Percentiles rank a stretch among this genome's conserved stretches.
Evolutionary conservation across 1,140 invertebrate species (phyloP).

Genomic region (Calliopsis andreniformis): DNA sequence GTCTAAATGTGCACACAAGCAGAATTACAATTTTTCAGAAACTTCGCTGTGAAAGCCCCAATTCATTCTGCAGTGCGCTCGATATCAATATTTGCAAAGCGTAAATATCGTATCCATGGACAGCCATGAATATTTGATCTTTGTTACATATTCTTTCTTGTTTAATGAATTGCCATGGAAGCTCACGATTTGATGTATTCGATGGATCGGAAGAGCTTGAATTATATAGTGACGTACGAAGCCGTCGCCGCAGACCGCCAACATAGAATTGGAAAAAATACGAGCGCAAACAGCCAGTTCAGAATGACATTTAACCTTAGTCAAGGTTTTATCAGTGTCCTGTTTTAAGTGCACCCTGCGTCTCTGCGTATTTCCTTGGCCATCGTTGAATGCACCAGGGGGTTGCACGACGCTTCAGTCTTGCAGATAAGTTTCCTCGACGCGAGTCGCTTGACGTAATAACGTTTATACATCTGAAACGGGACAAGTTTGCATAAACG

Average conservation of each 20-base stretch:
- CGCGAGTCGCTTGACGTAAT: background rate
- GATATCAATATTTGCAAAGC: conserved; percentile 8
- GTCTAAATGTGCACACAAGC: too few species aligned
- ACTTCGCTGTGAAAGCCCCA: too few species aligned
- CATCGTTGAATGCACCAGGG: background rate
- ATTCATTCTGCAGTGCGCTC: background rate
- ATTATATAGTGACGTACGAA: background rate
- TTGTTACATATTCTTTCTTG: background rate
- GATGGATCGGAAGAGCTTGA: background rate
- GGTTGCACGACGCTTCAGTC: background rate
- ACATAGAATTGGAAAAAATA: background rate
- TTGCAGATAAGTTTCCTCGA: background rate
- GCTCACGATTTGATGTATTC: background rate
- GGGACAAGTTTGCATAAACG: conserved; percentile 18
- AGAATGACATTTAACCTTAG: background rate
- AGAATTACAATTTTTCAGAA: too few species aligned
- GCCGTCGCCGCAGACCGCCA: background rate
- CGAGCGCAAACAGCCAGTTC: background rate
- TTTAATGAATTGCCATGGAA: background rate
- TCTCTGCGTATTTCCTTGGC: background rate
- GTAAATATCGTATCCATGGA: background rate
- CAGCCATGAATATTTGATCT: conserved; percentile 12
- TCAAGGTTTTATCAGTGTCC: conserved; percentile 9
- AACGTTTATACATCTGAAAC: conserved; percentile 4
- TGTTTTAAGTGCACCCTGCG: conserved; percentile 16